Evolutionary conservation across 1,140 invertebrate genomes (phyloP), one percentile per base, ranked within the genome.

Genomic region (Cyclina sinensis): DNA sequence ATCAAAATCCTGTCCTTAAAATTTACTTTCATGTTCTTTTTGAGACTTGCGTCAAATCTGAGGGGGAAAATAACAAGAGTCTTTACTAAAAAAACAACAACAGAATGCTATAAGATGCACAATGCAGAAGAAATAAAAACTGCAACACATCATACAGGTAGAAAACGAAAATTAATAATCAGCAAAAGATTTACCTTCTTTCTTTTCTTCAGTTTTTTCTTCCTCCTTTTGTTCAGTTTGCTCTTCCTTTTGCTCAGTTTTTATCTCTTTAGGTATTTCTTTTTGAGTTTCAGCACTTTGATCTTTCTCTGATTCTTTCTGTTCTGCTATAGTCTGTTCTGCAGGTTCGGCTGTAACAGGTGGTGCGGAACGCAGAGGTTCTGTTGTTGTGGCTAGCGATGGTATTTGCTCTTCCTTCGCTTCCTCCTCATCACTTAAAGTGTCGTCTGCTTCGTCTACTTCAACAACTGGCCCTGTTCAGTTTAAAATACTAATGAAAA

Each of bases 381-480:
- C 65, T 68, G 90, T 86, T 24, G 68, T 51, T 30, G 81, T 12
- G 37, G 70, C 43, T 24, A 90, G 37, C 14, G 84, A 86, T 21
- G 84, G 84, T 16, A 86, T 62, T 35, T 88, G 46, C 11, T 79
- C 46, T 18, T 81, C 57, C 62, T 59, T 88, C 43, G 30, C 9
- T 12, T 88, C 79, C 1, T 94, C 92, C 85, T 95, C 94, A 88
- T 93, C 94, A 88, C 86, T 88, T 14, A 94, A 85, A 14, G 79
- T 88, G 78, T 93, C 92, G 62, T 93, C 93, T 21, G 86, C 92
- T 74, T 93, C 93, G 48, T 94, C 92, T 16, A 93, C 91, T 70
- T 94, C 93, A 16, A 94, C 90, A 70, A 94, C 92, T 46, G 94
- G 94, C 93, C 93, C 93, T 94, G 82, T 3, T 24, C 32, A n/a